phyloP scores from a whole-genome alignment of 2,888 invertebrate species.

The Myopa testacea region DNA sequence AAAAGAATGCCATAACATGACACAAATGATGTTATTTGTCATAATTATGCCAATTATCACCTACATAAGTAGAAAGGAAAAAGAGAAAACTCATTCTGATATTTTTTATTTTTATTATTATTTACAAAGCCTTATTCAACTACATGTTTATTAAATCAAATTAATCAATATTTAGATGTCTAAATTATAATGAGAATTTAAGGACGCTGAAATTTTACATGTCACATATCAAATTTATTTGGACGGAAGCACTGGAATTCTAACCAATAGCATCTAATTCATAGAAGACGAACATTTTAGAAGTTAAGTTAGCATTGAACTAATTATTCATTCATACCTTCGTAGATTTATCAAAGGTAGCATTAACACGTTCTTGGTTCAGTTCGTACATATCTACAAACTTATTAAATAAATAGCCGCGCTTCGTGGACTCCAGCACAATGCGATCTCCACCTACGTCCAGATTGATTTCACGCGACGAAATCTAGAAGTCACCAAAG shows the following conservation, averaged over 20 bases:
- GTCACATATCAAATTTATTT: background rate
- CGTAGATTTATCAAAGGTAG: slow-evolving; percentile 71
- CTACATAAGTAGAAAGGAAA: too few relatives aligned
- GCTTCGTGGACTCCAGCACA: slow-evolving; percentile 74
- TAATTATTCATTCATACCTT: slow-evolving; percentile 63
- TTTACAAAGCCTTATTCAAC: too few relatives aligned
- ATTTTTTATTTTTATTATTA: too few relatives aligned
- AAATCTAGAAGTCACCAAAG: slow-evolving; percentile 67
- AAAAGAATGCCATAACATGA: too few relatives aligned
- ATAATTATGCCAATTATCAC: too few relatives aligned
- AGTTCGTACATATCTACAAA: slow-evolving; percentile 75
- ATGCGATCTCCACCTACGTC: slow-evolving; percentile 83
- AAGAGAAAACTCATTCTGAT: too few relatives aligned
- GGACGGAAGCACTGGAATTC: slow-evolving; percentile 56
- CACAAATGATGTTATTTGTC: too few relatives aligned
- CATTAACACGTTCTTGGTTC: slow-evolving; percentile 71
- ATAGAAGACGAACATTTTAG: too few relatives aligned
- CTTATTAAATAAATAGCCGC: slow-evolving; percentile 76
- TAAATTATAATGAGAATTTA: too few relatives aligned
- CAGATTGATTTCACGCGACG: slow-evolving; percentile 74
- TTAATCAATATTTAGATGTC: too few relatives aligned
- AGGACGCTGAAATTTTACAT: too few relatives aligned
- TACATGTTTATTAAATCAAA: too few relatives aligned
- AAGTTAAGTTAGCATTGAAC: background rate
- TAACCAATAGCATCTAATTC: slow-evolving; percentile 63